phyloP scores from a whole-genome alignment of 1,140 invertebrate genomes.

The Micrasema longulum region DNA sequence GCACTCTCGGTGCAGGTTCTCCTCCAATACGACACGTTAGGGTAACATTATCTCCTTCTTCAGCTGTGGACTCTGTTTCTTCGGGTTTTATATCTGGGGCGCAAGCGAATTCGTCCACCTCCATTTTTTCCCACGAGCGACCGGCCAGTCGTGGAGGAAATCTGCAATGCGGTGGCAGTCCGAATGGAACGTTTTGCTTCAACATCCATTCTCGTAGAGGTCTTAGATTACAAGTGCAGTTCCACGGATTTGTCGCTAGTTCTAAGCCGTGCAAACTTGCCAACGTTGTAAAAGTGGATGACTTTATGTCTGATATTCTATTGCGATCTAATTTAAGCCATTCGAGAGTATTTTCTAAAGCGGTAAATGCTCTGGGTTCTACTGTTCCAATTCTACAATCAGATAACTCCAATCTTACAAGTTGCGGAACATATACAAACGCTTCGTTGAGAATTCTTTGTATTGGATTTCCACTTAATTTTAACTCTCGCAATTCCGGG shows the following conservation, averaged over 20 bases:
- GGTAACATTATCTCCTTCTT: constrained; percentile 80
- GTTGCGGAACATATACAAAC: constrained; percentile 75
- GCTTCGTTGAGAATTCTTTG: constrained; percentile 75
- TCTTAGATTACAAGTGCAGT: constrained; percentile 82
- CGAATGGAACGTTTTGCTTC: constrained; percentile 79
- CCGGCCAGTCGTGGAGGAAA: constrained; percentile 72
- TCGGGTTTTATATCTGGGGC: constrained; percentile 73
- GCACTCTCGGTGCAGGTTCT: constrained; percentile 71
- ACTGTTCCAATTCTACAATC: constrained; percentile 76
- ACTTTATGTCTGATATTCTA: constrained; percentile 73
- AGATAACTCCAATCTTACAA: constrained; percentile 80
- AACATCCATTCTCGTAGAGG: constrained; percentile 83
- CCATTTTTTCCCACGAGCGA: constrained; percentile 79
- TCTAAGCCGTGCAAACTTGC: constrained; percentile 79
- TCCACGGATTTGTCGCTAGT: constrained; percentile 83
- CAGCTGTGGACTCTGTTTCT: constrained; percentile 68
- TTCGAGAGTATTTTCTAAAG: constrained; percentile 77
- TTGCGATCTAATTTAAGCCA: constrained; percentile 84
- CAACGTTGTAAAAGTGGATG: constrained; percentile 74
- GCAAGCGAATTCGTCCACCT: constrained; percentile 85
- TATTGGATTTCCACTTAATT: constrained; percentile 80
- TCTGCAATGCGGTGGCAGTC: constrained; percentile 76
- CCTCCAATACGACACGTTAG: constrained; percentile 79
- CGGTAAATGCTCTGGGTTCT: constrained; percentile 77
- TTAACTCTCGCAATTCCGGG: constrained; percentile 79